Conservation (phyloP, 2,113 vertebrate genomes). For the Lepisosteus oculatus region DNA sequence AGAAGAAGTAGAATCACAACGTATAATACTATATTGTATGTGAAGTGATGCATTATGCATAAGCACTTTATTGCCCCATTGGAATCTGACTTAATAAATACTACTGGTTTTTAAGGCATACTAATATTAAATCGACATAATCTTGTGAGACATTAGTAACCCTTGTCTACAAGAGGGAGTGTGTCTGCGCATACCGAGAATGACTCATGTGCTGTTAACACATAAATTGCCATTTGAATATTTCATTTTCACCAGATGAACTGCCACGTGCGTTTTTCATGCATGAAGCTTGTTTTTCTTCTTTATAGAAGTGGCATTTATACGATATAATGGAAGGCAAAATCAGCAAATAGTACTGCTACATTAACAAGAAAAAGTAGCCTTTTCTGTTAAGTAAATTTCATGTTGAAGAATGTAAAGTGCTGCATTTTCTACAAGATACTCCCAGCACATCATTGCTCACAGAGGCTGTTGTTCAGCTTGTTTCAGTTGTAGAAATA, state of each 20-base stretch:
- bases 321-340: too few relatives aligned
- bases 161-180: background rate
- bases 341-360: too few relatives aligned
- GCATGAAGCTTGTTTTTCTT: background rate
- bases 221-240: slow-evolving; percentile 20
- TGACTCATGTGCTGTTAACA: slow-evolving; percentile 4
- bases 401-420: too few relatives aligned
- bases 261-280: background rate
- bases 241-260: slow-evolving; percentile 15
- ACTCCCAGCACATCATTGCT: too few relatives aligned
- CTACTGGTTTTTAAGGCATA: slow-evolving; percentile 20
- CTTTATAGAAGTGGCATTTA: too few relatives aligned
- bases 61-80: slow-evolving; percentile 30
- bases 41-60: slow-evolving; percentile 38
- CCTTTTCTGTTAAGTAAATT: too few relatives aligned
- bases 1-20: background rate
- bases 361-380: too few relatives aligned
- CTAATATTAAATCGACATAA: slow-evolving; percentile 30
- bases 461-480: too few relatives aligned
- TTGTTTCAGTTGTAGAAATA: too few relatives aligned
- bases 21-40: slow-evolving; percentile 16
- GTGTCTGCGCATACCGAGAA: background rate
- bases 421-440: too few relatives aligned
- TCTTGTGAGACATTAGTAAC: slow-evolving; percentile 18
- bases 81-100: slow-evolving; percentile 38